phyloP scores from a whole-genome alignment of 2,888 invertebrate genomes.

The Caenorhabditis sp. region DNA sequence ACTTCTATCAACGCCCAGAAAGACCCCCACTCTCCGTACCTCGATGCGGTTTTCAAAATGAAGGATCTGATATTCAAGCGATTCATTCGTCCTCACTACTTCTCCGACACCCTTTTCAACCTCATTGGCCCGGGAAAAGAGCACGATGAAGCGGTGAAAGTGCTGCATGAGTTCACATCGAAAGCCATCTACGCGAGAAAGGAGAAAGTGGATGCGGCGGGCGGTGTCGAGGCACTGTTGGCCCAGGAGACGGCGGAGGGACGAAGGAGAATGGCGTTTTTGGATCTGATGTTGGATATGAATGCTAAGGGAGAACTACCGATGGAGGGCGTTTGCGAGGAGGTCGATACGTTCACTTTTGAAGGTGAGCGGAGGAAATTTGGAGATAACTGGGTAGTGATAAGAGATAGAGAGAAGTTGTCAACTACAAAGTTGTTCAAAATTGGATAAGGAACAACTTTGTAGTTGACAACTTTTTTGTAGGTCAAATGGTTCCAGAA shows the following conservation, averaged over 20 bases:
- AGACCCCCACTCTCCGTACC: conserved; percentile 76
- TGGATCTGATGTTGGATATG: conserved; percentile 84
- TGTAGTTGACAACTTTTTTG: neutral
- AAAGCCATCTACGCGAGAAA: conserved; percentile 75
- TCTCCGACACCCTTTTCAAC: conserved; percentile 84
- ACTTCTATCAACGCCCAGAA: conserved; percentile 80
- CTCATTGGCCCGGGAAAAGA: conserved; percentile 84
- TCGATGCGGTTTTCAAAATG: conserved; percentile 82
- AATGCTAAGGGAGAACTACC: conserved; percentile 79
- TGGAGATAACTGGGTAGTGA: neutral
- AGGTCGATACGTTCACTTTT: conserved; percentile 83
- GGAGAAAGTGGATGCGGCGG: conserved; percentile 74
- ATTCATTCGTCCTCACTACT: conserved; percentile 84
- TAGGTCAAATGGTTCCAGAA: neutral
- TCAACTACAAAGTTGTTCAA: neutral
- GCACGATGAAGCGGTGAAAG: conserved; percentile 83
- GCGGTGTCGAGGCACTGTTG: conserved; percentile 73
- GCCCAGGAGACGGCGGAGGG: conserved; percentile 73
- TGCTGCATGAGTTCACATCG: conserved; percentile 84
- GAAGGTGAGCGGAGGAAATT: conserved; percentile 67
- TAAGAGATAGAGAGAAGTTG: neutral
- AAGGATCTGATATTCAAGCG: conserved; percentile 82
- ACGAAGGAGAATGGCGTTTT: conserved; percentile 83
- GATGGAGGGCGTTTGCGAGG: conserved; percentile 81
- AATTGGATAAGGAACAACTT: neutral